phyloP scores from a whole-genome alignment of 2,113 vertebrate species.

The Numenius arquata region DNA sequence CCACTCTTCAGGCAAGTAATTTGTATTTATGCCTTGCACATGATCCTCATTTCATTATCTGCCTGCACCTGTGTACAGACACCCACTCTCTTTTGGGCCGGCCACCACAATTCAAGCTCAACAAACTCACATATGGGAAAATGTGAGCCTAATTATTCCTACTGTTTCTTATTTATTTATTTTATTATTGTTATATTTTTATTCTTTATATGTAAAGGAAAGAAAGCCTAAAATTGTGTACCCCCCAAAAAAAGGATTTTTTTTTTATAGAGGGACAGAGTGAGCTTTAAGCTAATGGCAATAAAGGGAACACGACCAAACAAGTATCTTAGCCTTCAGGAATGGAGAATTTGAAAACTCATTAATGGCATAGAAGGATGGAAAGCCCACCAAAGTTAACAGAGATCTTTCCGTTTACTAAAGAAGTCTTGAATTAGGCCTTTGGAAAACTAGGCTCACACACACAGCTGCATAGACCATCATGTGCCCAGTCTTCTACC shows the following conservation, averaged over 20 bases:
- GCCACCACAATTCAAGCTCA: not conserved
- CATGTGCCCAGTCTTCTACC: not conserved
- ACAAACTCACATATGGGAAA: not conserved
- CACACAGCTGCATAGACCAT: not conserved
- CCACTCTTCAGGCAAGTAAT: not conserved
- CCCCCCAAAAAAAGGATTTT: fast-evolving
- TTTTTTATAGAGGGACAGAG: not conserved
- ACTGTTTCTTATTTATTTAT: not conserved
- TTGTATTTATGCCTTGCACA: not conserved
- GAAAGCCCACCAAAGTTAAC: not conserved
- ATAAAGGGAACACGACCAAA: not conserved
- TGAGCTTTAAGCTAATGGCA: not conserved
- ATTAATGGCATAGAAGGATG: not conserved
- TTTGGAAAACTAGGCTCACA: not conserved
- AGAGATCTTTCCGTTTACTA: not conserved
- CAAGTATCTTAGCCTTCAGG: not conserved
- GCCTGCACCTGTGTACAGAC: not conserved
- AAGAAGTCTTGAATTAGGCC: not conserved
- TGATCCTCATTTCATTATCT: not conserved
- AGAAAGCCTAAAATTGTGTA: not conserved
- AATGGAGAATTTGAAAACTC: not conserved
- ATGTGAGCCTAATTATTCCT: not conserved
- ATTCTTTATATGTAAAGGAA: not conserved
- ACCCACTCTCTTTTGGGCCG: not conserved
- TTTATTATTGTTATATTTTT: no score